Evolutionary conservation across 2,113 vertebrate species (phyloP).

Genomic region (Dicerorhinus sumatrensis): DNA sequence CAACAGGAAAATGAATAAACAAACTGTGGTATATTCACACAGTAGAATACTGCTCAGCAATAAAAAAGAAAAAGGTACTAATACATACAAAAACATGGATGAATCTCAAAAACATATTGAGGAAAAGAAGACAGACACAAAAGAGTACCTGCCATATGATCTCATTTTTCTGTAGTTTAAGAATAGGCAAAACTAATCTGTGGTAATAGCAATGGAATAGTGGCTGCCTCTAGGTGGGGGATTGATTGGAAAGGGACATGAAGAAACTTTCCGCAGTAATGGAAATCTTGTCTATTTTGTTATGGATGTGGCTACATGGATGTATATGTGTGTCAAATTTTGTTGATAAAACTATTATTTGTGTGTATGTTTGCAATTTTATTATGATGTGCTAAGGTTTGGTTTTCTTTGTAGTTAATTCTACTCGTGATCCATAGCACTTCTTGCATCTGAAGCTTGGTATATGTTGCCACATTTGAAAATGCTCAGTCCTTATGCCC

Average conservation of each 20-base stretch:
- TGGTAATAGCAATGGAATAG: not conserved
- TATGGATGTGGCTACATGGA: not conserved
- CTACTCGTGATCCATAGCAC: not conserved
- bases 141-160: not conserved
- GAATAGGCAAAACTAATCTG: not conserved
- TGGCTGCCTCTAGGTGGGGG: not conserved
- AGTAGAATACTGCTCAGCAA: not conserved
- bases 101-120: not conserved
- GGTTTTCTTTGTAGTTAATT: not conserved
- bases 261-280: not conserved
- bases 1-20: constrained; percentile 28
- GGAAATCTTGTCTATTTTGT: not conserved
- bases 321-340: not conserved
- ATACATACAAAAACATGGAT: not conserved
- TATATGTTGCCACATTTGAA: not conserved
- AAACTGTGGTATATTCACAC: not conserved
- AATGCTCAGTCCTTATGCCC: not conserved
- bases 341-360: not conserved
- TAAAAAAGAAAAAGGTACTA: not conserved
- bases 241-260: not conserved
- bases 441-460: not conserved
- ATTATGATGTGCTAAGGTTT: not conserved
- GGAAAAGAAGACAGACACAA: not conserved
- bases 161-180: not conserved
- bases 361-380: not conserved